A percentile compares a stretch with the other conserved stretches of the same genome.
phyloP scores from a whole-genome alignment of 2,113 vertebrate genomes.

The Gymnobelideus leadbeateri region DNA sequence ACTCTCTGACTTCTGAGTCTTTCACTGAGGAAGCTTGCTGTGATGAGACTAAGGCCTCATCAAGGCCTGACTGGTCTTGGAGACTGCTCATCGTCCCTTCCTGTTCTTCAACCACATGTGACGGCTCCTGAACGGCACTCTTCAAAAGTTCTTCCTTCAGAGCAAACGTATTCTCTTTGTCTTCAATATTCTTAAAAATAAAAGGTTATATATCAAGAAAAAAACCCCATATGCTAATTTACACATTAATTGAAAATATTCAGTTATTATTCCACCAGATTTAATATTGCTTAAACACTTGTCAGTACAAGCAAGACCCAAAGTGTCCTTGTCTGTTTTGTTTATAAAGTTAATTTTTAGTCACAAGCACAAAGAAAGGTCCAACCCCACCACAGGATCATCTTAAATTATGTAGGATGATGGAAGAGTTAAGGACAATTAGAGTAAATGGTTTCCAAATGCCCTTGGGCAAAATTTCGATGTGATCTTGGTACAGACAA shows the following conservation, averaged over 20 bases:
- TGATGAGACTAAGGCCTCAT: slow-evolving; percentile 61
- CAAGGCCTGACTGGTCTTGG: slow-evolving; percentile 49
- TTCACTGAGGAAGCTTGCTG: slow-evolving; percentile 70
- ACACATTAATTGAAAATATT: not conserved
- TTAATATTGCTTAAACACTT: not conserved
- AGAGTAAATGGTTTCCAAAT: not conserved
- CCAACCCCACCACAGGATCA: not conserved
- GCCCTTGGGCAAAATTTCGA: not conserved
- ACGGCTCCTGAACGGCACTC: slow-evolving; percentile 66
- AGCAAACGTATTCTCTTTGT: slow-evolving; percentile 76
- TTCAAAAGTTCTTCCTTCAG: slow-evolving; percentile 75
- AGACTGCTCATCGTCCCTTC: slow-evolving; percentile 69
- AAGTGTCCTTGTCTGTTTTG: not conserved
- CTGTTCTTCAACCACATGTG: slow-evolving; percentile 56
- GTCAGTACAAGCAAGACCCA: not conserved
- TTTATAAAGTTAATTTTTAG: not conserved
- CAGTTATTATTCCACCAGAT: not conserved
- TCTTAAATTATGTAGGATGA: not conserved
- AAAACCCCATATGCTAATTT: not conserved
- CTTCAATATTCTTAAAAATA: slow-evolving; percentile 79
- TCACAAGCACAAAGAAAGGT: not conserved
- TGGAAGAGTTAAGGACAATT: not conserved
- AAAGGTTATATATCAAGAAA: slow-evolving; percentile 57
- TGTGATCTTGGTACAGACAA: not conserved
- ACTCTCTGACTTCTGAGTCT: slow-evolving; percentile 69